Conservation (phyloP, 2,888 invertebrate species). For the Andrena camellia region DNA sequence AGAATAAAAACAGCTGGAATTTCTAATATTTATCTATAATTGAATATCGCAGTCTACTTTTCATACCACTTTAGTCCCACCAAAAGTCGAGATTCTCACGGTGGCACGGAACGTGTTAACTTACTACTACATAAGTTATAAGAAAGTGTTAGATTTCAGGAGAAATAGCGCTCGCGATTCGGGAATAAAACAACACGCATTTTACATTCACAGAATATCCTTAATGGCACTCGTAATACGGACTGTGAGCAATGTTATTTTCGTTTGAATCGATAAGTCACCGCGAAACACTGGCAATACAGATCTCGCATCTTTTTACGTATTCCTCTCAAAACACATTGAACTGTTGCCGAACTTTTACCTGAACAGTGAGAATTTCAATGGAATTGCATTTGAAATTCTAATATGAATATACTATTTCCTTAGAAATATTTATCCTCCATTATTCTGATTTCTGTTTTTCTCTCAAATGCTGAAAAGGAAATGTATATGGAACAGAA, state of each 20-base stretch:
- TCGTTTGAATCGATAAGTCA: neutral
- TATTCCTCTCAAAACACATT: neutral
- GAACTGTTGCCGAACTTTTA: neutral
- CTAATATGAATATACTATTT: neutral
- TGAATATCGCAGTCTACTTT: no score
- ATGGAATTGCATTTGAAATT: constrained; percentile 1
- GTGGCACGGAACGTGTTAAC: no score
- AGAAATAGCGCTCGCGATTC: neutral
- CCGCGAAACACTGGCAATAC: neutral
- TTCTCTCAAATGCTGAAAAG: no score
- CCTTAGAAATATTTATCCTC: neutral
- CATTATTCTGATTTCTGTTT: neutral
- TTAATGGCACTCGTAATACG: neutral
- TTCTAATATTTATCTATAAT: no score
- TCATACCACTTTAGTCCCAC: no score
- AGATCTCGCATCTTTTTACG: constrained; percentile 4
- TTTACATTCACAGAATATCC: neutral
- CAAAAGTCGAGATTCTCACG: no score
- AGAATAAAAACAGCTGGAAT: no score
- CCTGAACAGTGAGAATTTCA: neutral
- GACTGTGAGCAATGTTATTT: neutral
- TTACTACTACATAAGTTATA: no score
- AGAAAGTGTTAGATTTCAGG: neutral
- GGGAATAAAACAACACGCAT: neutral
- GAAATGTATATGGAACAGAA: no score